These are phyloP conservation scores for Scelioninae gen. 2 DNA, from an alignment of 2,888 invertebrate genomes.

Conservation along the genomic window DNA sequence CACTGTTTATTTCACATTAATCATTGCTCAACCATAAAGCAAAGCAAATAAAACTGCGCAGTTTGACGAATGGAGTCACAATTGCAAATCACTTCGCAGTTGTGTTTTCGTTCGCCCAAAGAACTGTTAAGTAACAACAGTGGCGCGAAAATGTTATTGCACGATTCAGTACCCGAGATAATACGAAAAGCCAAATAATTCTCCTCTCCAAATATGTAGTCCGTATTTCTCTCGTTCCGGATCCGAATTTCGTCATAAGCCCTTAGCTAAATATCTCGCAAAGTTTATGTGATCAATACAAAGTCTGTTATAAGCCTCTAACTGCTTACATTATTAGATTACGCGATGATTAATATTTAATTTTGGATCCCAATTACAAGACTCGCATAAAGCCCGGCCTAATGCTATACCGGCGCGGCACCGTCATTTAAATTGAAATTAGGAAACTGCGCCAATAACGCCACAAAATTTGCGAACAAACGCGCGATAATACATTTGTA, in stretches of 20 bases:
- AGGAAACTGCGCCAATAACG: slow-evolving; percentile 38
- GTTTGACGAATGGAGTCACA: no score
- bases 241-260: slow-evolving; percentile 45
- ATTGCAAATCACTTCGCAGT: slow-evolving; percentile 11
- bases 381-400: slow-evolving; percentile 23
- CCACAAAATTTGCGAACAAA: slow-evolving; percentile 29
- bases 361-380: slow-evolving; percentile 47
- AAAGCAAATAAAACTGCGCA: no score
- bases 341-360: slow-evolving; percentile 52
- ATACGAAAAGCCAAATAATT: slow-evolving; percentile 33
- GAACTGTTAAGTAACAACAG: slow-evolving; percentile 28
- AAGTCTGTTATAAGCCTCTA: slow-evolving; percentile 39
- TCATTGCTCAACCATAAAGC: no score
- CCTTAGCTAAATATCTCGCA: slow-evolving; percentile 49
- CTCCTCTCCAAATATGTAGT: slow-evolving; percentile 33
- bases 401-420: slow-evolving; percentile 12
- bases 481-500: slow-evolving; percentile 22
- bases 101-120: slow-evolving; percentile 5
- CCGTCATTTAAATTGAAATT: slow-evolving; percentile 46
- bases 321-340: slow-evolving; percentile 44
- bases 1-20: no score
- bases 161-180: slow-evolving; percentile 19
- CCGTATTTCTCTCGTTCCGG: slow-evolving; percentile 20
- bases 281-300: slow-evolving; percentile 53
- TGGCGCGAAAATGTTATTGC: slow-evolving; percentile 19